A percentile compares a stretch with the other conserved stretches of the same genome.
Evolutionary conservation across 1,140 invertebrate genomes (phyloP).

Genomic region (Papilio polyxenes): DNA sequence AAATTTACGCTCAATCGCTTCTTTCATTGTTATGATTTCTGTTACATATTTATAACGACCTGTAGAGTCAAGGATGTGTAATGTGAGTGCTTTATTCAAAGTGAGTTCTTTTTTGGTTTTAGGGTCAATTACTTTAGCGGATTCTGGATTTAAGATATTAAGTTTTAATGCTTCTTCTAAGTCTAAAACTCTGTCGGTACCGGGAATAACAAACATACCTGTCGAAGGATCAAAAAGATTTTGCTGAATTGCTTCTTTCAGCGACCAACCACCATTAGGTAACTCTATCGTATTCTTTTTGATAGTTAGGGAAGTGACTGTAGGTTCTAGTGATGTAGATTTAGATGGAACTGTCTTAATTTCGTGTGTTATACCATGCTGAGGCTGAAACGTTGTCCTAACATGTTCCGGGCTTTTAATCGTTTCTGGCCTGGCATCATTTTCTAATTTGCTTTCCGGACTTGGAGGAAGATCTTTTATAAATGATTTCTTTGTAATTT

Average conservation of each 20-base stretch:
- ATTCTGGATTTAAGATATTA: constrained; percentile 91
- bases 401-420: constrained; percentile 72
- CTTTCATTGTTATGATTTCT: constrained; percentile 86
- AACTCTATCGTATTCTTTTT: constrained; percentile 85
- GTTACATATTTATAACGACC: constrained; percentile 85
- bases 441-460: constrained; percentile 72
- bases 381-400: constrained; percentile 57
- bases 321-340: constrained; percentile 73
- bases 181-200: constrained; percentile 90
- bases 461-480: constrained; percentile 76
- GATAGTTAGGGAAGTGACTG: constrained; percentile 71
- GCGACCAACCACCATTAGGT: constrained; percentile 90
- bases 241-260: constrained; percentile 88
- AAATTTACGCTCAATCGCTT: constrained; percentile 87
- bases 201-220: constrained; percentile 93
- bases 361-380: constrained; percentile 56
- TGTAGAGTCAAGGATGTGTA: constrained; percentile 88
- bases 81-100: constrained; percentile 88
- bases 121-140: constrained; percentile 89
- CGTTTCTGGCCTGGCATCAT: constrained; percentile 76
- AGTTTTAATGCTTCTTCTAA: constrained; percentile 93
- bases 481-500: constrained; percentile 80
- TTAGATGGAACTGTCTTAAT: constrained; percentile 68
- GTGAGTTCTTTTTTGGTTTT: constrained; percentile 86
- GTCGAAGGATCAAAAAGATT: constrained; percentile 89